A percentile compares a stretch with the other conserved stretches of the same genome.
Conservation (phyloP, 2,888 invertebrate species). For the Sepiola atlantica region DNA sequence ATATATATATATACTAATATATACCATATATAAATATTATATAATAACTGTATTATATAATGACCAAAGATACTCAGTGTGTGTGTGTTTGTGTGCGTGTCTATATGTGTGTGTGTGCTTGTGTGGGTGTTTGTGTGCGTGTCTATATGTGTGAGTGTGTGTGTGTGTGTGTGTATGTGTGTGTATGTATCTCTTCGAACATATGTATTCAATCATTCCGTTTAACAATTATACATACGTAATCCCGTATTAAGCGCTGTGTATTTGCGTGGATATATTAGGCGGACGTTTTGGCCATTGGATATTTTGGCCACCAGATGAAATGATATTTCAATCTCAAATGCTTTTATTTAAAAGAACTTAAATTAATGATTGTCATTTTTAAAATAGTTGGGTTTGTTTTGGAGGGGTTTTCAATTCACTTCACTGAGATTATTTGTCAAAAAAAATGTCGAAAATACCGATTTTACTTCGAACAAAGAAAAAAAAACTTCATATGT, state of each 20-base stretch:
- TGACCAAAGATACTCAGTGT: slow-evolving; percentile 34
- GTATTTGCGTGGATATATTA: neutral
- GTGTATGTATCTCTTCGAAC: neutral
- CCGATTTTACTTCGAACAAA: no score
- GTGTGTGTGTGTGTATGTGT: neutral
- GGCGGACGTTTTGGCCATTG: no score
- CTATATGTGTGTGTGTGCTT: no score
- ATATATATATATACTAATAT: neutral
- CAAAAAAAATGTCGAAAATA: no score
- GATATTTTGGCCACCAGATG: no score
- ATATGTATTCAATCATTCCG: neutral
- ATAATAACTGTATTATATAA: slow-evolving; percentile 24
- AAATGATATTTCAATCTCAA: no score
- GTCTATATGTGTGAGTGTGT: neutral
- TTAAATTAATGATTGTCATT: no score
- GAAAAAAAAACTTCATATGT: no score
- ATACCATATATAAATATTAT: slow-evolving; percentile 1
- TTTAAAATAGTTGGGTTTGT: no score
- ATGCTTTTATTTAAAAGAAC: no score
- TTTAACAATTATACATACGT: neutral
- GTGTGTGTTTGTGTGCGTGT: neutral
- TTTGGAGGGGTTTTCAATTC: no score
- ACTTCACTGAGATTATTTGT: no score
- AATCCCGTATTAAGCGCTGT: neutral
- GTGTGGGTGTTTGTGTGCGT: neutral